Percentiles rank a stretch among this genome's conserved stretches.
Evolutionary conservation across 2,113 vertebrate genomes (phyloP).

Genomic region (Origma solitaria): DNA sequence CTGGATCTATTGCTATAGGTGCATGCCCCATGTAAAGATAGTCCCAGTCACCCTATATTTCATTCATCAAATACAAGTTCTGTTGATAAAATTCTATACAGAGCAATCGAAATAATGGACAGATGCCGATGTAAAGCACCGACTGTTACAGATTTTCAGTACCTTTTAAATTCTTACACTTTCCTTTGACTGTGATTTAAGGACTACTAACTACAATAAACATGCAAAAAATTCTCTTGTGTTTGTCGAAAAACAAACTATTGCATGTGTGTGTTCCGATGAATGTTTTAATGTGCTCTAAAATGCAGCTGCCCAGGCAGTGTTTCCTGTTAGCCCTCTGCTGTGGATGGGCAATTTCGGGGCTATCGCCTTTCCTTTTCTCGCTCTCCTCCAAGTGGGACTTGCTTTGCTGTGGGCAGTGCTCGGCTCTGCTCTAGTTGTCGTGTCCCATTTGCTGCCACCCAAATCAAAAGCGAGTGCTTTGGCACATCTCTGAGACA

Average conservation of each 20-base stretch:
- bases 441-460: background rate
- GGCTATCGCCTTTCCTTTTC: background rate
- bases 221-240: background rate
- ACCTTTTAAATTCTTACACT: background rate
- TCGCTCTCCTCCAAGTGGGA: background rate
- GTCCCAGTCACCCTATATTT: background rate
- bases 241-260: background rate
- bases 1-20: background rate
- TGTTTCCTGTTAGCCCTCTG: background rate
- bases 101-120: background rate
- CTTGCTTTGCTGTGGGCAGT: background rate
- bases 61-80: background rate
- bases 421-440: background rate
- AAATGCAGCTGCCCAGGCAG: background rate
- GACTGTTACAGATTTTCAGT: background rate
- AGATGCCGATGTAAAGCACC: background rate
- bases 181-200: background rate
- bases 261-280: background rate
- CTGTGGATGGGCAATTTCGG: background rate
- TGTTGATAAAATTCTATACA: background rate
- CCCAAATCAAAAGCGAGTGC: background rate
- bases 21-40: background rate
- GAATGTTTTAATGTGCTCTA: background rate
- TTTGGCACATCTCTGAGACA: slow-evolving; percentile 9
- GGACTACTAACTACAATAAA: background rate